Base-by-base conservation (phyloP, 2,888 invertebrate species). In the Andrena chrysosceles region DNA sequence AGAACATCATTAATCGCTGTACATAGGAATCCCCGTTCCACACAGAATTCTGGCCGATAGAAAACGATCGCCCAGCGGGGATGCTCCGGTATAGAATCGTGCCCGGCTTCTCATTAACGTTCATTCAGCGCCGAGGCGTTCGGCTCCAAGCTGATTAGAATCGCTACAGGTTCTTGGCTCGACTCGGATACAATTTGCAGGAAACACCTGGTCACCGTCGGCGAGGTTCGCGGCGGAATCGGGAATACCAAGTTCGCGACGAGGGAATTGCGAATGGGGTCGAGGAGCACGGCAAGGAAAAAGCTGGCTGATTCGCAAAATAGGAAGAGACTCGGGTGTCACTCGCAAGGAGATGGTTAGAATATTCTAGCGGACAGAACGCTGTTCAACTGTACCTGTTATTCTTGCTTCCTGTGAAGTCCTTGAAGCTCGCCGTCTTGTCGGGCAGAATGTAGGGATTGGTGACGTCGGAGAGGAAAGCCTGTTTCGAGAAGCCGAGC, bases 371-470 rank as follows among this genome's bases (percentile, higher is more conserved):
- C 6, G 10, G 33, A 20, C 8, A 26, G 48, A 31, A 26, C 35
- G n/a, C 75, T 49, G 49, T 49, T 42, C 10, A 66, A 52, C 31
- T 60, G 80, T 71, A 93, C 93, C 93, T 96, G 95, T 99, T 99
- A 95, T 99, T 99, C 95, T 98, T 97, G 95, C 98, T 98, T 91
- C 98, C 98, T 91, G 98, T 98, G 95, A 98, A 99, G 95, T 99
- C 99, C 95, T 98, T 98, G 96, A 99, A 99, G 87, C 99, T 99
- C 67, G 98, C 98, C 84, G 98, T 97, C 94, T 99, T 99, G 95
- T 99, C 99, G 69, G 98, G 97, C 91, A 99, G 95, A 76, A 97
- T 97, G 95, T 98, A 99, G 20, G 99, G 99, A 94, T 98, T 98
- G 94, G 98, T 98, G 85, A 99, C 99, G 95, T 99, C 99, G 91